Percentiles rank a stretch among this genome's conserved stretches.
phyloP scores from a whole-genome alignment of 2,888 invertebrate genomes.

The Oxytorus armatus region DNA sequence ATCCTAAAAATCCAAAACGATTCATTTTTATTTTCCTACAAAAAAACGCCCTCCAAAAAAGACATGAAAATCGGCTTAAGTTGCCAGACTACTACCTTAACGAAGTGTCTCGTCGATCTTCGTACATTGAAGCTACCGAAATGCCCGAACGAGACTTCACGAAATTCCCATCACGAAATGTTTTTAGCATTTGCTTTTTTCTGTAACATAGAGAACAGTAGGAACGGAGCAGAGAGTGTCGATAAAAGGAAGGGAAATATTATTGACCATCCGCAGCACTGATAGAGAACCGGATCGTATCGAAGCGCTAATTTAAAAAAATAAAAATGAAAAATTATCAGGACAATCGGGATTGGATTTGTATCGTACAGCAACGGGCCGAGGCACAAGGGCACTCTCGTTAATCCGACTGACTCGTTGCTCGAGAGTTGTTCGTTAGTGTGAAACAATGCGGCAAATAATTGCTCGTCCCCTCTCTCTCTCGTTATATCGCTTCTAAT shows the following conservation, averaged over 20 bases:
- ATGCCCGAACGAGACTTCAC: no score
- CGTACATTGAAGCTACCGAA: no score
- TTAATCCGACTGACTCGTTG: no score
- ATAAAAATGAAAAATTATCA: background rate
- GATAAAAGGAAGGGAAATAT: conserved; percentile 34
- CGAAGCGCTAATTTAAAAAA: background rate
- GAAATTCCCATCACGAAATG: no score
- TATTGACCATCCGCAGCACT: conserved; percentile 8
- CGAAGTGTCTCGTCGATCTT: no score
- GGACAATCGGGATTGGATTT: background rate
- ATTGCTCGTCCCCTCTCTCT: conserved; percentile 3
- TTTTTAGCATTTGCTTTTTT: background rate
- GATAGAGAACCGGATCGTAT: background rate
- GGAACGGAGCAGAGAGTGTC: background rate
- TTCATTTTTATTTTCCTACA: no score
- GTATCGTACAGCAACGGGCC: background rate
- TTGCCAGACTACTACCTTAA: no score
- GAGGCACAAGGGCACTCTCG: background rate
- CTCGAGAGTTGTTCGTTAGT: conserved; percentile 17
- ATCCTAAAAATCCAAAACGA: no score
- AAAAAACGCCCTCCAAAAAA: no score
- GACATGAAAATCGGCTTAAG: no score
- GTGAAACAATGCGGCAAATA: conserved; percentile 18
- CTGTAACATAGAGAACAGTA: background rate
- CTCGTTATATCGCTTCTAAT: conserved; percentile 10